Evolutionary conservation across 1,140 invertebrate genomes (phyloP).

Genomic region (Drosophila novamexicana): DNA sequence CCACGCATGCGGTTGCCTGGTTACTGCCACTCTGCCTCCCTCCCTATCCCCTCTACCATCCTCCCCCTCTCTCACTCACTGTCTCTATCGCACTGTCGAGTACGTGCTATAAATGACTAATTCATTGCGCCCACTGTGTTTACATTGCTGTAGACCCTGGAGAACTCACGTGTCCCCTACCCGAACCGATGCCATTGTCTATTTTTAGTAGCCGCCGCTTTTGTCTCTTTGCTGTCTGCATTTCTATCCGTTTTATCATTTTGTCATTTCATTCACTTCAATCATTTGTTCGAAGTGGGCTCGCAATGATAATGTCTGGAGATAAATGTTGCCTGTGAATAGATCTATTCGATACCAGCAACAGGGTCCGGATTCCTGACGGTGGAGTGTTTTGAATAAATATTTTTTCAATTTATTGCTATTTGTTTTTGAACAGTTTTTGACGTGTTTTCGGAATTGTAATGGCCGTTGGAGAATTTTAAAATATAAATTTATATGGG

Average conservation of each 20-base stretch:
- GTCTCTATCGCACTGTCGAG: neutral
- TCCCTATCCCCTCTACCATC: neutral
- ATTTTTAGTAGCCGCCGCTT: constrained; percentile 73
- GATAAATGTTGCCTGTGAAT: constrained; percentile 48
- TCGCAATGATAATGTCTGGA: constrained; percentile 44
- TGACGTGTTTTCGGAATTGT: constrained; percentile 7
- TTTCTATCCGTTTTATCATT: constrained; percentile 57
- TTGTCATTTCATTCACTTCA: constrained; percentile 61
- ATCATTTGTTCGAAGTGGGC: constrained; percentile 30
- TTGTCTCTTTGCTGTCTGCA: constrained; percentile 44
- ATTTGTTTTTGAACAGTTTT: constrained; percentile 30
- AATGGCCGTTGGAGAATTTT: neutral
- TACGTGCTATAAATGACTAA: constrained; percentile 79
- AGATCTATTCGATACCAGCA: constrained; percentile 26
- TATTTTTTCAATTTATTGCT: constrained; percentile 67
- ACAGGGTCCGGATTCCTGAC: neutral
- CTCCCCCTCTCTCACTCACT: neutral
- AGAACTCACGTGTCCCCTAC: constrained; percentile 9
- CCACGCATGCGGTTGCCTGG: constrained; percentile 38
- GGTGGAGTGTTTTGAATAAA: constrained; percentile 41
- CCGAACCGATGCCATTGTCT: constrained; percentile 51
- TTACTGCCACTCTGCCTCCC: neutral
- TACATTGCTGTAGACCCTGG: constrained; percentile 4
- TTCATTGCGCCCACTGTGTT: constrained; percentile 55
- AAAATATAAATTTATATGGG: neutral